A percentile compares a stretch with the other conserved stretches of the same genome.
Evolutionary conservation across 2,888 invertebrate species (phyloP).

Genomic region (Leptopilina syphax): DNA sequence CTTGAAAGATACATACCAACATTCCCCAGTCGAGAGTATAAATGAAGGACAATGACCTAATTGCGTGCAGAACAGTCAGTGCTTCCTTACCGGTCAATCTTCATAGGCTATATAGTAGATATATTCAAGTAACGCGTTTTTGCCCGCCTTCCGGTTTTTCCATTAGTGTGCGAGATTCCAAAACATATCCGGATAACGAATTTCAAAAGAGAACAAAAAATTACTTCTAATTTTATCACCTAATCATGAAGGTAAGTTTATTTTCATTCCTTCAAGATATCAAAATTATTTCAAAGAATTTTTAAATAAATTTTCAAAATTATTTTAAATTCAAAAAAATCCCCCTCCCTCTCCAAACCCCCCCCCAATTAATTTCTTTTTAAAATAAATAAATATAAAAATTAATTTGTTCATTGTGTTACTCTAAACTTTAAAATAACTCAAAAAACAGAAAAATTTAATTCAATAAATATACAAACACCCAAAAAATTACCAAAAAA

Average conservation of each 20-base stretch:
- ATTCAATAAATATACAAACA: too few relatives aligned
- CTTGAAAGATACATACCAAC: constrained; percentile 55
- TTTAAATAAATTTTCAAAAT: too few relatives aligned
- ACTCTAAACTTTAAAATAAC: too few relatives aligned
- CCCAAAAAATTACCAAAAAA: too few relatives aligned
- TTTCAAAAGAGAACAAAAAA: not conserved
- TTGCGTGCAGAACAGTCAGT: constrained; percentile 73
- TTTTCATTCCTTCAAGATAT: too few relatives aligned
- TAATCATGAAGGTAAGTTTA: constrained; percentile 15
- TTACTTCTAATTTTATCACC: not conserved
- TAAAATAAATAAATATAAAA: too few relatives aligned
- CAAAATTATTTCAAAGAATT: too few relatives aligned
- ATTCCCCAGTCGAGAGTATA: constrained; percentile 68
- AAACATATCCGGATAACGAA: constrained; percentile 6
- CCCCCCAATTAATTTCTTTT: too few relatives aligned
- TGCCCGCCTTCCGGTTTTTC: constrained; percentile 22
- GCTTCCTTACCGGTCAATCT: constrained; percentile 70
- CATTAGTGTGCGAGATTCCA: not conserved
- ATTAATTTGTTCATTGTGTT: too few relatives aligned
- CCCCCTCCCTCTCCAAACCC: too few relatives aligned
- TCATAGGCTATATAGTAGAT: constrained; percentile 40
- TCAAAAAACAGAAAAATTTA: too few relatives aligned
- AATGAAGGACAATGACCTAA: constrained; percentile 76
- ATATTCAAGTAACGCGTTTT: constrained; percentile 9
- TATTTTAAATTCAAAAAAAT: too few relatives aligned